These are phyloP conservation scores for Lanius ludovicianus DNA, from an alignment of 2,113 vertebrate genomes.

Conservation along the genomic window DNA sequence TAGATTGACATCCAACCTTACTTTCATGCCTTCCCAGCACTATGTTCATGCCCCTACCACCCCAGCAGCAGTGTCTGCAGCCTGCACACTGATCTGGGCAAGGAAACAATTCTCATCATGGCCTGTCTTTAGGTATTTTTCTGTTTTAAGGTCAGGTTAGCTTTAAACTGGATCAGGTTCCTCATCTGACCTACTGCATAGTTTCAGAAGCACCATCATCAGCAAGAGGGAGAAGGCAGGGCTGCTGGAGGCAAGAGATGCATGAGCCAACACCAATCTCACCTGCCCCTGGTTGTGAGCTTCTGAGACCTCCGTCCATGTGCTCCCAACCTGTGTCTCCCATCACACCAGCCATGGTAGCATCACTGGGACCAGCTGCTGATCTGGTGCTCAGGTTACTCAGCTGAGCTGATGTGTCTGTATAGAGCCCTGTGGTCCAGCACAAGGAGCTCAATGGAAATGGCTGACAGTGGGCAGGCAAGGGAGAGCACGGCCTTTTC, in stretches of 20 bases:
- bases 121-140: neutral
- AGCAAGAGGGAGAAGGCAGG: neutral
- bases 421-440: rapidly evolving
- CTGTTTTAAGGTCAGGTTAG: neutral
- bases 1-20: neutral
- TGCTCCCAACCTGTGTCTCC: neutral
- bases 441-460: neutral
- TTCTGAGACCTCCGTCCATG: rapidly evolving
- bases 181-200: neutral
- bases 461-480: neutral
- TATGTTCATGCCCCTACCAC: neutral
- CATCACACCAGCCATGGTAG: rapidly evolving
- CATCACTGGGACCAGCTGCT: neutral
- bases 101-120: neutral
- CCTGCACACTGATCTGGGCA: neutral
- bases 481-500: neutral
- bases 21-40: neutral
- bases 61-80: neutral
- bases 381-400: neutral
- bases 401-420: rapidly evolving
- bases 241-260: neutral
- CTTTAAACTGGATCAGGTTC: neutral
- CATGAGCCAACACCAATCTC: neutral
- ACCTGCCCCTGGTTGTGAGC: rapidly evolving
- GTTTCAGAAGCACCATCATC: neutral